These are phyloP conservation scores for Dufourea novaeangliae DNA, from an alignment of 1,140 invertebrate species.

Conservation along the genomic window DNA sequence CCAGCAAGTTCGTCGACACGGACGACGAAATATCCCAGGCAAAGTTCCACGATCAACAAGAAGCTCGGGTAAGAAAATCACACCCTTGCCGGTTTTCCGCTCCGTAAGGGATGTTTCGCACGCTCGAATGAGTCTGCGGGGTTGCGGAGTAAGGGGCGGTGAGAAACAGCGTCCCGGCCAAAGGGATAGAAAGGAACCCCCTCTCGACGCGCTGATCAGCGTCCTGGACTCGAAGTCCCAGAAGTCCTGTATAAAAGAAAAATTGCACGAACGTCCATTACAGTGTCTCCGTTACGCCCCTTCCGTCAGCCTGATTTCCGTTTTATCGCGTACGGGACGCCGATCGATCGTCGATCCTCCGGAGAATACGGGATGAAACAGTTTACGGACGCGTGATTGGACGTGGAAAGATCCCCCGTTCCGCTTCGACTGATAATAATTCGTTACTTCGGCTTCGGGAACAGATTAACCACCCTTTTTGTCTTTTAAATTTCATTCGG, in stretches of 20 bases:
- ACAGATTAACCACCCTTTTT: too few species aligned
- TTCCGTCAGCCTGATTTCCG: neutral
- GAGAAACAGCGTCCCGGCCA: neutral
- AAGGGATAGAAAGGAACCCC: neutral
- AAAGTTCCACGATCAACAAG: neutral
- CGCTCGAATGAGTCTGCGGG: neutral
- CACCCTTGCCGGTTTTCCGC: neutral
- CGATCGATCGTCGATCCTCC: neutral
- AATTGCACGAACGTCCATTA: slow-evolving; percentile 3
- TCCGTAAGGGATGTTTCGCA: neutral
- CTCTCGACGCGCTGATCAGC: slow-evolving; percentile 6
- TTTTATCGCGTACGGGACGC: neutral
- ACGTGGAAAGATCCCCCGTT: too few species aligned
- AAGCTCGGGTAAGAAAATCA: neutral
- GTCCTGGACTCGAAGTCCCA: slow-evolving; percentile 1
- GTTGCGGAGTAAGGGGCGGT: neutral
- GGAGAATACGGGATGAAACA: too few species aligned
- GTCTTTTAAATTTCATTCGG: too few species aligned
- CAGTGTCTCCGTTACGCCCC: neutral
- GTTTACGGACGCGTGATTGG: too few species aligned
- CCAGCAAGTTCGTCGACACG: neutral
- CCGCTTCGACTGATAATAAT: too few species aligned
- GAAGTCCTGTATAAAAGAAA: slow-evolving; percentile 14
- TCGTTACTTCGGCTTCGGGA: too few species aligned
- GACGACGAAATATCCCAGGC: neutral